Evolutionary conservation across 1,140 invertebrate genomes (phyloP), one percentile per base, ranked within the genome.

Genomic region (Zaprionus inermis): DNA sequence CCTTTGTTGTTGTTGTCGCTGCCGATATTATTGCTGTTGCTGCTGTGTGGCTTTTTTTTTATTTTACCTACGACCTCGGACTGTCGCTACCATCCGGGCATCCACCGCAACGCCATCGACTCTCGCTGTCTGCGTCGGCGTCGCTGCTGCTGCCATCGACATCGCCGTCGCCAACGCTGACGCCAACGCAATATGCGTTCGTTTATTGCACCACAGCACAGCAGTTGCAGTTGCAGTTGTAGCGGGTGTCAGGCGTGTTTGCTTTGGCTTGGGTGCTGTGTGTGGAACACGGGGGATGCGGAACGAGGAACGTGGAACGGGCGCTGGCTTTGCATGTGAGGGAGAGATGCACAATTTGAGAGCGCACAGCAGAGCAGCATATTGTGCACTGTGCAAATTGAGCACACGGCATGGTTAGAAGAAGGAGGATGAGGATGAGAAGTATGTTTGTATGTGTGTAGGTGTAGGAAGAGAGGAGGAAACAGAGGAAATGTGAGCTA

Each of bases 171-270:
- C 28, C 67, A 46, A 51, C 65, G 63, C 28, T 55, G 63, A 81
- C 83, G 84, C 84, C 82, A 79, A 86, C 82, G 82, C 82, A 86
- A 89, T 86, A 88, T 88, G 80, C 85, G 84, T 85, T 85, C 78
- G 74, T 84, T 83, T 89, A 89, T 88, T 88, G 84, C 84, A 88
- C 84, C 84, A 89, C 77, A 82, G 75, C 32, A 67, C 66, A 46
- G 44, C 44, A 75, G 71, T 84, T 84, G 72, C 79, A 86, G 63
- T 83, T 80, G 77, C 81, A 84, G 77, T 82, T 66, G 44, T 44
- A 44, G 72, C 72, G 59, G 72, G 65, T 68, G 70, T 66, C 66
- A 54, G 46, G 30, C 24, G 51, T 7, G 30, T 32, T 32, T 32
- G 30, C 30, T 32, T 32, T 32, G n/a, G 38, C 38, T 44, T 44